These are phyloP conservation scores for Dastarcus helophoroides DNA, from an alignment of 2,888 invertebrate genomes.

Conservation along the genomic window DNA sequence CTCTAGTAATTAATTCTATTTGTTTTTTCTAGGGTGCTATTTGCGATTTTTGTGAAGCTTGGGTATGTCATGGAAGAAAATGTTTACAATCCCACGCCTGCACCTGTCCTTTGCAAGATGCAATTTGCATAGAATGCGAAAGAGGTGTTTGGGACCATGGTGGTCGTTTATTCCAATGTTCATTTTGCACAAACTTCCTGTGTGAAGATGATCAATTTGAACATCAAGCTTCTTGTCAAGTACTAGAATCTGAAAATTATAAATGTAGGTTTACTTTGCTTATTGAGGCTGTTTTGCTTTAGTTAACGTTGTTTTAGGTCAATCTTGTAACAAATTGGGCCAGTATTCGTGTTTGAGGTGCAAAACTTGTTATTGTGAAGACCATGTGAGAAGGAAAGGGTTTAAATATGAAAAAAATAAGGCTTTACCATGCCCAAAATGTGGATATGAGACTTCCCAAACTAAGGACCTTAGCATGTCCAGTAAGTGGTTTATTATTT, in stretches of 20 bases:
- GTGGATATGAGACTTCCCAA: constrained; percentile 82
- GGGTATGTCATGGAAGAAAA: constrained; percentile 91
- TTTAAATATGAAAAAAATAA: constrained; percentile 79
- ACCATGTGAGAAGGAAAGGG: constrained; percentile 86
- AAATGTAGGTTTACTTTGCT: constrained; percentile 62
- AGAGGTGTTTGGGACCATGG: constrained; percentile 95
- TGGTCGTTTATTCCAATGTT: constrained; percentile 81
- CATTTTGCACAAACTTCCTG: constrained; percentile 76
- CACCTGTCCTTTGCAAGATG: constrained; percentile 78
- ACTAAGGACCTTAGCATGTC: constrained; percentile 95
- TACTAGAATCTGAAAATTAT: constrained; percentile 86
- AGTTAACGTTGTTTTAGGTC: too few relatives aligned
- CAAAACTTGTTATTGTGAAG: constrained; percentile 93
- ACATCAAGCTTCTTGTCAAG: constrained; percentile 94
- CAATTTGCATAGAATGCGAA: constrained; percentile 84
- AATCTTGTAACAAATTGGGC: constrained; percentile 88
- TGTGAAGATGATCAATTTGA: constrained; percentile 97
- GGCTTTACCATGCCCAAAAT: constrained; percentile 86
- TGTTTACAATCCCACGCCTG: constrained; percentile 87
- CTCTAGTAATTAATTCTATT: too few relatives aligned
- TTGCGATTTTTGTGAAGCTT: constrained; percentile 95
- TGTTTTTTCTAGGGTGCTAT: constrained; percentile 87
- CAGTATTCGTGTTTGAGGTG: constrained; percentile 93
- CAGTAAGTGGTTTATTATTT: constrained; percentile 47
- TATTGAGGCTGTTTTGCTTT: too few relatives aligned